Conservation (phyloP, 1,140 invertebrate genomes). For the Dendrolimus kikuchii region DNA sequence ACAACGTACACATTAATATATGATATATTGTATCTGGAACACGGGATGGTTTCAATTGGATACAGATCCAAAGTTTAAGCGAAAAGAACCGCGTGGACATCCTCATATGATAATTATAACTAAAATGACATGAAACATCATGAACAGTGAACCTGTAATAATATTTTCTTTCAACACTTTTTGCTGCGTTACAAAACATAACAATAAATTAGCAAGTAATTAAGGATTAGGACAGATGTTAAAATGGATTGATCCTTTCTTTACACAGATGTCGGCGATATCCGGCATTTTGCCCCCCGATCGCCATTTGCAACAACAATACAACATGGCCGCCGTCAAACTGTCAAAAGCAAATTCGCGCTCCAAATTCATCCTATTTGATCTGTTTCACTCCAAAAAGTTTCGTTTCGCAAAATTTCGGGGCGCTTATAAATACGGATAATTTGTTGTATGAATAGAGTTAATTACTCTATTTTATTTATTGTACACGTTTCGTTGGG, state of each 20-base stretch:
- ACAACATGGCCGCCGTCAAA: slow-evolving; percentile 45
- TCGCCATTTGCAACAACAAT: slow-evolving; percentile 31
- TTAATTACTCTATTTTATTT: slow-evolving; percentile 60
- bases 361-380: slow-evolving; percentile 19
- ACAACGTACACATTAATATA: too few species aligned
- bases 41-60: too few species aligned
- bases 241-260: background rate
- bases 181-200: too few species aligned
- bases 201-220: too few species aligned
- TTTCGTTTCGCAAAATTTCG: slow-evolving; percentile 31
- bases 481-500: slow-evolving; percentile 54
- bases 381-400: slow-evolving; percentile 20
- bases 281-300: slow-evolving; percentile 22
- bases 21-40: too few species aligned
- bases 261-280: slow-evolving; percentile 28
- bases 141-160: too few species aligned
- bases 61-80: too few species aligned
- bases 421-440: slow-evolving; percentile 33
- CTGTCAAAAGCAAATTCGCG: slow-evolving; percentile 41
- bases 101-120: too few species aligned
- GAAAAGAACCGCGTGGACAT: too few species aligned
- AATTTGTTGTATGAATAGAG: slow-evolving; percentile 60
- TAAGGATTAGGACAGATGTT: too few species aligned
- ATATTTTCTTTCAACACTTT: too few species aligned
- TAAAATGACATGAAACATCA: too few species aligned